phyloP scores from a whole-genome alignment of 2,797 vertebrate species.

The Diceros bicornis region DNA sequence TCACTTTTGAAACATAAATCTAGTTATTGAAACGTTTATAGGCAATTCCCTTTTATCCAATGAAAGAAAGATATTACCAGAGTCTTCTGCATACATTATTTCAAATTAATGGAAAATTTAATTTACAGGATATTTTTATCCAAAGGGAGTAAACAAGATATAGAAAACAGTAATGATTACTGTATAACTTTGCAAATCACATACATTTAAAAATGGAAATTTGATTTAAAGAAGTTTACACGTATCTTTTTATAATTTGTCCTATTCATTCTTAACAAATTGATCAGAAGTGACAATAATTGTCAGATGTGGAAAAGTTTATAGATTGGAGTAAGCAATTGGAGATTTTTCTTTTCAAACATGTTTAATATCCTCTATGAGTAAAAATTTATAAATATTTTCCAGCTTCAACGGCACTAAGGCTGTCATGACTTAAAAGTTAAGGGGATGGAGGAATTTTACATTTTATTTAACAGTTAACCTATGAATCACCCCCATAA shows the following conservation, averaged over 20 bases:
- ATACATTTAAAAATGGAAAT: neutral
- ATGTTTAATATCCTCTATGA: neutral
- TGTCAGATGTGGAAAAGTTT: neutral
- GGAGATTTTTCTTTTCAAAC: neutral
- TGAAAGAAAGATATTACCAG: neutral
- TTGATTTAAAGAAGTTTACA: neutral
- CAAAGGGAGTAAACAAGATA: neutral
- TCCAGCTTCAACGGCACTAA: neutral
- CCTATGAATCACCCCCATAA: neutral
- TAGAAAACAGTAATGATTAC: neutral
- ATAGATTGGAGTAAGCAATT: neutral
- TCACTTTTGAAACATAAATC: neutral
- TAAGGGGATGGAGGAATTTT: neutral
- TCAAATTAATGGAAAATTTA: slow-evolving; percentile 19
- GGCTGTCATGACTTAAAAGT: neutral
- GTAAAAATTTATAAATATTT: neutral
- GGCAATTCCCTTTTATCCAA: neutral
- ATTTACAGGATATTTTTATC: slow-evolving; percentile 1
- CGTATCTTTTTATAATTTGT: neutral
- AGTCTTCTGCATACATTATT: neutral
- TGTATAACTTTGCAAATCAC: neutral
- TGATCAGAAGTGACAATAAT: neutral
- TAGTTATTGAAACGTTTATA: slow-evolving; percentile 9
- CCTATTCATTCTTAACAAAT: neutral
- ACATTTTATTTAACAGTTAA: neutral